Evolutionary conservation across 2,797 vertebrate species (phyloP), one percentile per base, ranked within the genome.

Genomic region (Tragopan temminckii): DNA sequence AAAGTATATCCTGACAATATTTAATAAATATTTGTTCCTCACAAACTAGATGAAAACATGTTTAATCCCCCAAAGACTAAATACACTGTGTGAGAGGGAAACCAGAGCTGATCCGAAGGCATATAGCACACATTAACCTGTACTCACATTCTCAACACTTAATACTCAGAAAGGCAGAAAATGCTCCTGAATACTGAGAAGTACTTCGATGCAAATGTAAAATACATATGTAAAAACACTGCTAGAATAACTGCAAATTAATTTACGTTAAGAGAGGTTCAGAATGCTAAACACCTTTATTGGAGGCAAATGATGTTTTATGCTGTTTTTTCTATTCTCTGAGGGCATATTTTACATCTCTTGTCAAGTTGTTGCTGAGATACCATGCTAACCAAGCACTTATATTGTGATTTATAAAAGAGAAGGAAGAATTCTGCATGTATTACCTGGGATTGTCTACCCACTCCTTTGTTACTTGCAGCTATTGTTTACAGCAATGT

Each of bases 361-460:
- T 97, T 97, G 88, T 98, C 96, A 97, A 98, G 97, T 97, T 97
- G 96, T 98, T 97, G 97, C 97, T 63, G 96, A 97, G 96, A 96
- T 97, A 98, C 96, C 91, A 70, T 61, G 66, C 97, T 96, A 98
- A 95, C 96, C 95, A 90, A 78, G 70, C 42, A 12, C 68, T 95
- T 80, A 94, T 95, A 98, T 97, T 96, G 93, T 96, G 92, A 97
- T 97, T 97, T 98, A 97, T 85, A 94, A 96, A 96, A 93, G 43
- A 96, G 76, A 80, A 88, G 57, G 72, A 95, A 95, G 84, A 93
- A 88, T 87, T 89, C 45, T 91, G 80, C 94, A 75, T 81, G 36
- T 46, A 79, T 97, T 96, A 94, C 78, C 62, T 61, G 17, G 63
- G 85, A 94, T 94, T 89, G 61, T 85, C 77, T 94, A 59, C 71